Evolutionary conservation across 2,888 invertebrate species (phyloP), one percentile per base, ranked within the genome.

Genomic region (Acrobasis repandana): DNA sequence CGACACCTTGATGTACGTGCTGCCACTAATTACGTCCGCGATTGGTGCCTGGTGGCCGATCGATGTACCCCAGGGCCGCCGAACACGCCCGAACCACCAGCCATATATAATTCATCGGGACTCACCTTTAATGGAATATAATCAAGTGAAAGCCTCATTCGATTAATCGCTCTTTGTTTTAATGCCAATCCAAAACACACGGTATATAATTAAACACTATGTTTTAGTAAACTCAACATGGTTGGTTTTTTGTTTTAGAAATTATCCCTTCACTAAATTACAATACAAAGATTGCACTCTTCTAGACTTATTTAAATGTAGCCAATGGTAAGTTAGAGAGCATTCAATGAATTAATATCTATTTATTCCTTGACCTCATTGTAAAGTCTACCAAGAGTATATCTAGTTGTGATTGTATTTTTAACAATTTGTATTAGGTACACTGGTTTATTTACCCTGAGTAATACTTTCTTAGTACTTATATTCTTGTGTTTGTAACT

Each of bases 111-210:
- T 86, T 86, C 77, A 86, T 74, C 67, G 66, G 68, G 77, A 82
- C 77, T 79, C 78, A 76, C 74, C 73, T 76, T 76, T 79, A 82
- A 85, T 83, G 76, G 80, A 81, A 78, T 71, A 82, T 80, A 86
- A 88, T 85, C 79, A 80, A 82, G 77, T 75, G 75, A 81, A 82
- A 81, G 84, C 78, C 79, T 79, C 77, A 75, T 76, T 81, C 79
- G 75, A 83, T 85, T 86, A 82, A 84, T 84, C 75, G 80, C 72
- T 77, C 71, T 82, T 75, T 82, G 74, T 81, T 84, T 82, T 80
- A 74, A 75, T 75, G 76, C 77, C 65, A 73, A 75, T 76, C 77
- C 75, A 75, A 76, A 71, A 67, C 64, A 69, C 65, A 68, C 66
- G 65, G 60, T 36, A 58, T 33, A 28, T 57, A 52, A 36, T 58